These are phyloP conservation scores for Myripristis jacobus DNA, from an alignment of 2,797 vertebrate genomes.

Conservation along the genomic window DNA sequence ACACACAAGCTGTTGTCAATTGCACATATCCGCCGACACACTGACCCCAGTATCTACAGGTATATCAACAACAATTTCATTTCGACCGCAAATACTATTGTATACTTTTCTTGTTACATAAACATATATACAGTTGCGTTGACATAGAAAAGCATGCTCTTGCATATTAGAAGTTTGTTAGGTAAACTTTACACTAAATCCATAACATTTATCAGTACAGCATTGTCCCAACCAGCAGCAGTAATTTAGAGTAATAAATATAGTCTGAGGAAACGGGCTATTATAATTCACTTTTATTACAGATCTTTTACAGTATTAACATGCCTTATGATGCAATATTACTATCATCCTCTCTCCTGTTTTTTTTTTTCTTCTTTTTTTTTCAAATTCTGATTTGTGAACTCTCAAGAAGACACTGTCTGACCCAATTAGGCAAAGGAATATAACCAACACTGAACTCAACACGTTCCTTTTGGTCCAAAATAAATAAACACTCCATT, in stretches of 20 bases:
- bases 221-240: slow-evolving; percentile 75
- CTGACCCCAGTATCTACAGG: slow-evolving; percentile 67
- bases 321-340: slow-evolving; percentile 77
- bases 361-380: slow-evolving; percentile 56
- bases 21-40: slow-evolving; percentile 63
- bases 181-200: slow-evolving; percentile 77
- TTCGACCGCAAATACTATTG: slow-evolving; percentile 54
- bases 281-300: slow-evolving; percentile 76
- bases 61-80: slow-evolving; percentile 65
- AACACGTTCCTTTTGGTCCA: slow-evolving; percentile 45
- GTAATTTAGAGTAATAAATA: slow-evolving; percentile 69
- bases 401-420: slow-evolving; percentile 45
- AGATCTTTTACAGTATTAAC: slow-evolving; percentile 80
- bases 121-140: slow-evolving; percentile 74
- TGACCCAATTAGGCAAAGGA: slow-evolving; percentile 45
- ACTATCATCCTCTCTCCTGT: slow-evolving; percentile 53
- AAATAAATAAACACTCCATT: slow-evolving; percentile 60
- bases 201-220: slow-evolving; percentile 74
- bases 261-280: slow-evolving; percentile 76
- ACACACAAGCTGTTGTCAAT: slow-evolving; percentile 71
- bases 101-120: slow-evolving; percentile 60
- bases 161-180: slow-evolving; percentile 80
- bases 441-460: slow-evolving; percentile 42
- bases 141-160: slow-evolving; percentile 81
- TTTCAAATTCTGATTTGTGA: slow-evolving; percentile 43